These are phyloP conservation scores for Excalfactoria chinensis DNA, from an alignment of 2,113 vertebrate genomes.

Conservation along the genomic window DNA sequence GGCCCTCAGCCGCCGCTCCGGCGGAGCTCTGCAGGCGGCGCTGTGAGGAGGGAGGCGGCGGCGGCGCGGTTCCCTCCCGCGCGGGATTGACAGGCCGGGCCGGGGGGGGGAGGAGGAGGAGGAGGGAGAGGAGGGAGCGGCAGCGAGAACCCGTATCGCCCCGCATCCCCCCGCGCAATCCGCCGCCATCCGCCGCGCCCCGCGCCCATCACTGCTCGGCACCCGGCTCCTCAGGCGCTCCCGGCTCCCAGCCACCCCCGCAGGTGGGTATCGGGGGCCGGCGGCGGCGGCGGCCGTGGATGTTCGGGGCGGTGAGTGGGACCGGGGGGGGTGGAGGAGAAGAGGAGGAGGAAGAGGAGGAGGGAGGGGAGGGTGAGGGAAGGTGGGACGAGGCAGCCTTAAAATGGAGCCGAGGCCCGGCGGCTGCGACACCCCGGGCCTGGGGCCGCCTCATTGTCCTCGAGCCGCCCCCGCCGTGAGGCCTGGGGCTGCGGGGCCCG, in stretches of 20 bases:
- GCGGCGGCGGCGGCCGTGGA: background rate
- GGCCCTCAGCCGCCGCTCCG: background rate
- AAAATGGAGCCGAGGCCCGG: constrained; percentile 55
- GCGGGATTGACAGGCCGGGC: constrained; percentile 42
- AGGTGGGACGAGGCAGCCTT: constrained; percentile 27
- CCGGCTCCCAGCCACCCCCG: constrained; percentile 70
- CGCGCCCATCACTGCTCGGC: constrained; percentile 27
- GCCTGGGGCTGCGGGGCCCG: too few relatives aligned
- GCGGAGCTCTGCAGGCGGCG: constrained; percentile 73
- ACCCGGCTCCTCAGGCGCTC: constrained; percentile 59
- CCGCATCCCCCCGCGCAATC: constrained; percentile 67
- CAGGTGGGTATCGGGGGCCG: constrained; percentile 70
- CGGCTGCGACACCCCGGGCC: background rate
- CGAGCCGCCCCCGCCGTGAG: too few relatives aligned
- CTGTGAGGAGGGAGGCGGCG: constrained; percentile 47
- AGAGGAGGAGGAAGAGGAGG: background rate
- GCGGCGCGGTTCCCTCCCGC: background rate
- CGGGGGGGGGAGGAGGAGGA: background rate
- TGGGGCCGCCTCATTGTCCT: too few relatives aligned
- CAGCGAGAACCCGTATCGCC: constrained; percentile 34
- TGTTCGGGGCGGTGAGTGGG: constrained; percentile 15
- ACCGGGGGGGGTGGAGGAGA: background rate
- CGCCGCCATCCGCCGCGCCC: constrained; percentile 74
- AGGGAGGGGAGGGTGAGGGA: constrained; percentile 18
- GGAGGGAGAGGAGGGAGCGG: constrained; percentile 18